Evolutionary conservation across 2,113 vertebrate genomes (phyloP).

Genomic region (Tachuris rubrigastra): DNA sequence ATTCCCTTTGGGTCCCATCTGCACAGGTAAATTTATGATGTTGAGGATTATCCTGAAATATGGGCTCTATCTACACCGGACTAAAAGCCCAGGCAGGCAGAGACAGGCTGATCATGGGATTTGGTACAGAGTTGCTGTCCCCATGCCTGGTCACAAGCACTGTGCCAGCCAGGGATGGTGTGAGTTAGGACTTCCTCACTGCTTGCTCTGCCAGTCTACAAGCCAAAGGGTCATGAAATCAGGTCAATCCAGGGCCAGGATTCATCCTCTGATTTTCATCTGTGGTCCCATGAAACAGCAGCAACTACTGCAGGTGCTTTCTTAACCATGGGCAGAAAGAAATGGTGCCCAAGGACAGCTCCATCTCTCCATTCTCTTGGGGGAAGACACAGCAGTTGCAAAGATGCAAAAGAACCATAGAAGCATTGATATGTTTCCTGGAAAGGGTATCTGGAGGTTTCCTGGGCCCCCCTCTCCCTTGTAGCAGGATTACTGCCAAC

Average conservation of each 20-base stretch:
- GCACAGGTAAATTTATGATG: slow-evolving; percentile 35
- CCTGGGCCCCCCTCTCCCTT: background rate
- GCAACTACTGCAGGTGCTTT: background rate
- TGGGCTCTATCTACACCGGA: background rate
- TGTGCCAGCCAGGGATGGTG: rapidly evolving
- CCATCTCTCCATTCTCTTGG: background rate
- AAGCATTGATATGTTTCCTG: background rate
- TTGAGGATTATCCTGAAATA: slow-evolving; percentile 25
- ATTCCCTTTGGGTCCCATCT: slow-evolving; percentile 35
- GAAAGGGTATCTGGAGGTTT: background rate
- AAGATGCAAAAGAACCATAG: background rate
- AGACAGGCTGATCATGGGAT: background rate
- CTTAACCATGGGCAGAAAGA: background rate
- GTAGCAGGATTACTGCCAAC: background rate
- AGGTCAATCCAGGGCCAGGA: background rate
- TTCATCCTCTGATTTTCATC: background rate
- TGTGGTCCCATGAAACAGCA: background rate
- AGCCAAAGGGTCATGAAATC: background rate
- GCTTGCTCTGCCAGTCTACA: background rate
- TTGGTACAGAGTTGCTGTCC: background rate
- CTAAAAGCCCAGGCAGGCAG: background rate
- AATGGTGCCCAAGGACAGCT: background rate
- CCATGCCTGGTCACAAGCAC: background rate
- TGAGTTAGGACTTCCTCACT: background rate
- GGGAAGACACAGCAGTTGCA: background rate